Evolutionary conservation across 2,888 invertebrate species (phyloP).

Genomic region (Thecophora atra): DNA sequence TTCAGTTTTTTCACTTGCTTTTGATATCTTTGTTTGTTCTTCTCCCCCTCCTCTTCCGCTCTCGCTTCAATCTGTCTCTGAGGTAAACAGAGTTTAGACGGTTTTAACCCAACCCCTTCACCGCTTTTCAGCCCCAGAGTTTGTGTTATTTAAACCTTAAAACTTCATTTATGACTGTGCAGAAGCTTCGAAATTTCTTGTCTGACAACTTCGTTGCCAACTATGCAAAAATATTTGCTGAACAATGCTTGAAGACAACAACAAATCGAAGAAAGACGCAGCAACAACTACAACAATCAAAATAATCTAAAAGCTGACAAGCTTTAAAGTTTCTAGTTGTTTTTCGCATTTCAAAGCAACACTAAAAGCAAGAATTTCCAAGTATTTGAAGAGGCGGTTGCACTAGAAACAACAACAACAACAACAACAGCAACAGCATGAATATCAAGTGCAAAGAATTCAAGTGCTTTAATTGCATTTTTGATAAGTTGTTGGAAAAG

Average conservation of each 20-base stretch:
- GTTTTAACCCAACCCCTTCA: too few species aligned
- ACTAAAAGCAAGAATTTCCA: not conserved
- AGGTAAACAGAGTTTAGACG: too few species aligned
- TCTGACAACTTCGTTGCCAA: not conserved
- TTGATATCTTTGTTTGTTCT: not conserved
- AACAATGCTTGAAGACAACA: not conserved
- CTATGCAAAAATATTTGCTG: too few species aligned
- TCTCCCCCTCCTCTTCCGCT: too few species aligned
- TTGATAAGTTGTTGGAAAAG: not conserved
- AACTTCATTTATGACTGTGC: not conserved
- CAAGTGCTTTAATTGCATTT: conserved; percentile 25
- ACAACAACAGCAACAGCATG: too few species aligned
- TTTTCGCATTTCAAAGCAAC: not conserved
- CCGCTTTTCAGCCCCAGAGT: not conserved
- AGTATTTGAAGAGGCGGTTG: conserved; percentile 12
- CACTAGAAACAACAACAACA: conserved; percentile 9
- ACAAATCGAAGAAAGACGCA: not conserved
- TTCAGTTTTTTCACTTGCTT: not conserved
- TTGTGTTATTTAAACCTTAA: conserved; percentile 3
- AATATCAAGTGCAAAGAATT: not conserved
- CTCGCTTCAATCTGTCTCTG: not conserved
- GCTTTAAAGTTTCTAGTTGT: not conserved
- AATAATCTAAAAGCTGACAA: conserved; percentile 1
- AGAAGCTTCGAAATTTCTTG: not conserved
- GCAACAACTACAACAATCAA: not conserved